Base-by-base conservation (phyloP, 2,113 vertebrate species). In the Toxotes jaculatrix region DNA sequence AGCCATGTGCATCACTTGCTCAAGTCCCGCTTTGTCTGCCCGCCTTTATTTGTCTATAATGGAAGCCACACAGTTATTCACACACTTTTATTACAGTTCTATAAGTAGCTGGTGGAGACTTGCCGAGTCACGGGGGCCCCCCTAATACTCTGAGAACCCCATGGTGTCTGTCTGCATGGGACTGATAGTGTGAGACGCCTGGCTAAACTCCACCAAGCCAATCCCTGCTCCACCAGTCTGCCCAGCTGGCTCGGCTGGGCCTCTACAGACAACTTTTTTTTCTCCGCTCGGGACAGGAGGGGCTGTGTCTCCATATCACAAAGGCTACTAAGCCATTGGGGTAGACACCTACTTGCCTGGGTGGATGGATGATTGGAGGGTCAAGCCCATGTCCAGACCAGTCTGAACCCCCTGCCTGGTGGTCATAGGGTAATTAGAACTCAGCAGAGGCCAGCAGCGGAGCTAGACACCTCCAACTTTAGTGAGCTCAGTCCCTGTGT, bases 171-270 rank as follows among this genome's bases (percentile, higher is more conserved):
- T 85, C 90, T 93, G 91, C 62, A 74, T 0, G 51, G 88, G 88
- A 82, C 85, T 88, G 91, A 93, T 93, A 87, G 90, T 69, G 87
- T 71, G 88, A 89, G 89, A 90, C 65, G 87, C 77, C 88, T 93
- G 93, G 93, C 89, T 90, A 51, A 86, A 82, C 75, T 93, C 91
- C 90, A 92, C 82, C 70, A 34, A 82, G 74, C 83, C 79, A 21
- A 82, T 86, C 84, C 80, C 69, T 31, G 80, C 82, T 78, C 56
- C 55, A 49, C 71, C 31, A 70, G 65, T 74, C 80, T 6, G 85
- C 85, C 84, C 82, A 79, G 90, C 84, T 84, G 82, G 78, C 88
- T 80, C 67, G 6, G 55, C 68, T 23, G 3, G 74, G 69, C 67
- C 83, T 79, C 40, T 56, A 49, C 65, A 81, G 76, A 83, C 82